A percentile compares a stretch with the other conserved stretches of the same genome.
phyloP scores from a whole-genome alignment of 2,797 vertebrate genomes.

The Artibeus jamaicensis region DNA sequence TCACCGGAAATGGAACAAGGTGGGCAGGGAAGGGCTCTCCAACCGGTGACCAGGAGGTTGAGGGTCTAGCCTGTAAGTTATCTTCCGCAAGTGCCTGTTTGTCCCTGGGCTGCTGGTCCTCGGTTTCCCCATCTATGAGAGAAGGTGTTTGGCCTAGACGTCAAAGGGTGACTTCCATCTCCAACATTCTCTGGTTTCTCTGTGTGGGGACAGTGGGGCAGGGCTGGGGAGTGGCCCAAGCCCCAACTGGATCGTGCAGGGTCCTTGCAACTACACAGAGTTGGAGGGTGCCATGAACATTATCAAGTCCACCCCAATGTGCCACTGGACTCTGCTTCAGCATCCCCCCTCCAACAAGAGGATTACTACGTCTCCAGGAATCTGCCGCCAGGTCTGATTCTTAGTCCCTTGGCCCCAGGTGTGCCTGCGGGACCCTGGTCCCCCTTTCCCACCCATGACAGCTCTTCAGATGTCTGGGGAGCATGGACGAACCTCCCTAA shows the following conservation, averaged over 20 bases:
- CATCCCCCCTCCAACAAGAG: not conserved
- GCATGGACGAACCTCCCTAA: rapidly evolving
- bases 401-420: not conserved
- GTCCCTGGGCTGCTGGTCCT: not conserved
- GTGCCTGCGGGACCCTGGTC: not conserved
- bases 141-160: not conserved
- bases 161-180: not conserved
- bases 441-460: not conserved
- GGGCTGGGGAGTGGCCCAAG: not conserved
- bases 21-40: too few species aligned
- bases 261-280: not conserved
- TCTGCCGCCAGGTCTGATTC: not conserved
- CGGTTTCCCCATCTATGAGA: not conserved
- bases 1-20: not conserved
- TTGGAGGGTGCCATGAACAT: not conserved
- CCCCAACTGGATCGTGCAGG: not conserved
- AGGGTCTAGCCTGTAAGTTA: not conserved
- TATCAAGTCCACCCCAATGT: rapidly evolving
- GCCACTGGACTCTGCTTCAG: not conserved
- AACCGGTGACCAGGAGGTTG: rapidly evolving
- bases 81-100: not conserved
- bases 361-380: not conserved
- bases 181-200: not conserved
- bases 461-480: not conserved
- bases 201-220: too few species aligned